Percentiles rank a stretch among this genome's conserved stretches.
Evolutionary conservation across 1,140 invertebrate species (phyloP).

Genomic region (Macrocentrus cingulum): DNA sequence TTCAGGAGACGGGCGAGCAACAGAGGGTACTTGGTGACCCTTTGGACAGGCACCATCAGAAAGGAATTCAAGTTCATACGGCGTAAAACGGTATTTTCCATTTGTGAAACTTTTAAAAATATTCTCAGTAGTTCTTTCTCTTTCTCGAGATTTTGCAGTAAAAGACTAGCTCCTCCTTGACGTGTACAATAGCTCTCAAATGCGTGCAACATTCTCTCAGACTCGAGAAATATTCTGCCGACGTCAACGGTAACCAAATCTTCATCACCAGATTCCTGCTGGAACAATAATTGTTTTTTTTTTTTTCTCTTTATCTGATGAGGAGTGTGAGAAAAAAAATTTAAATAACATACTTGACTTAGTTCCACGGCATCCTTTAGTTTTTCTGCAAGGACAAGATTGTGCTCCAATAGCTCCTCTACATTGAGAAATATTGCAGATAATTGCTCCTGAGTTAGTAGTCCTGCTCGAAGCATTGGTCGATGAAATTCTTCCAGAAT

Average conservation of each 20-base stretch:
- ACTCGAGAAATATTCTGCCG: slow-evolving; percentile 87
- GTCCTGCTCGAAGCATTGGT: slow-evolving; percentile 87
- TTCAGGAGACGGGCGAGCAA: slow-evolving; percentile 86
- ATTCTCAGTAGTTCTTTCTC: slow-evolving; percentile 93
- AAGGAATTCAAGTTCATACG: slow-evolving; percentile 97
- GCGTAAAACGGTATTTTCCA: slow-evolving; percentile 90
- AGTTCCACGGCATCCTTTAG: slow-evolving; percentile 86
- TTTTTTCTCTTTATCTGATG: not conserved
- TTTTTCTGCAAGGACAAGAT: slow-evolving; percentile 80
- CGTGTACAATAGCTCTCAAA: slow-evolving; percentile 94
- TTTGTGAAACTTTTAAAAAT: slow-evolving; percentile 93
- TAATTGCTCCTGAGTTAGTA: slow-evolving; percentile 78
- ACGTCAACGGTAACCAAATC: slow-evolving; percentile 88
- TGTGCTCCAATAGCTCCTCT: slow-evolving; percentile 89
- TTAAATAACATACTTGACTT: slow-evolving; percentile 62
- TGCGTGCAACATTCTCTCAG: slow-evolving; percentile 88
- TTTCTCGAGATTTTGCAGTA: slow-evolving; percentile 89
- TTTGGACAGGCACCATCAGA: slow-evolving; percentile 91
- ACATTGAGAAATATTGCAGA: slow-evolving; percentile 92
- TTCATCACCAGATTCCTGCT: slow-evolving; percentile 65
- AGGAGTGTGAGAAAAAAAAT: not conserved
- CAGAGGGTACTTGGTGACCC: slow-evolving; percentile 91
- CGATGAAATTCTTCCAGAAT: slow-evolving; percentile 92
- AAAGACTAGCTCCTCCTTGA: slow-evolving; percentile 83
- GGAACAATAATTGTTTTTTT: not conserved